Evolutionary conservation across 2,113 vertebrate genomes (phyloP).

Genomic region (Apteryx owenii): DNA sequence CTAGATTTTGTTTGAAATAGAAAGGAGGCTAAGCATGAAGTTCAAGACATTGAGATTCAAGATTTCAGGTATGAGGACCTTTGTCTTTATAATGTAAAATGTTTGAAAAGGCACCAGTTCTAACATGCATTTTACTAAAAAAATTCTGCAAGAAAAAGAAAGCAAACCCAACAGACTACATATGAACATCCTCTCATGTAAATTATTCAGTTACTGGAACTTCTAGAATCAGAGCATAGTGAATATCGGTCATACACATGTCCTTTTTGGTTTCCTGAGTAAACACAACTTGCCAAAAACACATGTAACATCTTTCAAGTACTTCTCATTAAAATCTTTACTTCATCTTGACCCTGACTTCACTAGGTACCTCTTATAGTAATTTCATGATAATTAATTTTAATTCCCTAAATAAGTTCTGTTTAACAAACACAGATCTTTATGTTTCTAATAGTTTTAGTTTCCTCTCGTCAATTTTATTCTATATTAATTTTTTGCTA

Average conservation of each 20-base stretch:
- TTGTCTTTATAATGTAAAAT: not conserved
- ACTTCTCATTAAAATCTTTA: not conserved
- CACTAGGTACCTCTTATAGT: not conserved
- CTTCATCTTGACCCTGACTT: not conserved
- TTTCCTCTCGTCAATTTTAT: not conserved
- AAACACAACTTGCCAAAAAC: not conserved
- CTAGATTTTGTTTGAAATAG: slow-evolving; percentile 21
- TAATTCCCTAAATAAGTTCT: not conserved
- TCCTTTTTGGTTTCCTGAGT: not conserved
- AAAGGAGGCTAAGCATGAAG: not conserved
- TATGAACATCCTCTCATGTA: not conserved
- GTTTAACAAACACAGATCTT: not conserved
- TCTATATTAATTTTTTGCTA: not conserved
- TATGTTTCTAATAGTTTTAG: not conserved
- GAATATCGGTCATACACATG: not conserved
- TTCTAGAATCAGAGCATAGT: not conserved
- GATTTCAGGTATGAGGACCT: not conserved
- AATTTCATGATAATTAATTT: not conserved
- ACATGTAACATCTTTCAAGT: not conserved
- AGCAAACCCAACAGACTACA: not conserved
- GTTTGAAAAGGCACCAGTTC: not conserved
- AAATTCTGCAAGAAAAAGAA: not conserved
- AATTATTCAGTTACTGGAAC: not conserved
- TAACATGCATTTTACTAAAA: not conserved
- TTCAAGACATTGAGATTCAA: not conserved